Conservation (phyloP, 2,797 vertebrate species). For the Adelosebastes latens region DNA sequence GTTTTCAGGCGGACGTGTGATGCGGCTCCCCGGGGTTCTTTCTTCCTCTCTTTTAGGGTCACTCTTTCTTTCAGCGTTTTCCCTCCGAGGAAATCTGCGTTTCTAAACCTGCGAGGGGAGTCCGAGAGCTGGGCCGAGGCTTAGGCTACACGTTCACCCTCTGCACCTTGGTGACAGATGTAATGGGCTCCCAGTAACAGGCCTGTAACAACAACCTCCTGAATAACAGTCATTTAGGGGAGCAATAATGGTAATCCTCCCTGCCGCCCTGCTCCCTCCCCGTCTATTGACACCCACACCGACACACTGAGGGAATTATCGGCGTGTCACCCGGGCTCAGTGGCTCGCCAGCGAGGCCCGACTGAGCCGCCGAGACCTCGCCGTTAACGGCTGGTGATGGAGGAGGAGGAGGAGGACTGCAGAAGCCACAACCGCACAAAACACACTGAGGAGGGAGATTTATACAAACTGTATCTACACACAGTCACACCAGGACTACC, state of each 20-base stretch:
- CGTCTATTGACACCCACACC: slow-evolving; percentile 54
- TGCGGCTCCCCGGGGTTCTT: slow-evolving; percentile 23
- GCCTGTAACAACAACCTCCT: slow-evolving; percentile 44
- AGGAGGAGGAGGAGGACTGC: neutral
- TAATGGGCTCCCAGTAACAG: slow-evolving; percentile 45
- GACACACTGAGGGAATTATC: slow-evolving; percentile 69
- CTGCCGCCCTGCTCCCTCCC: slow-evolving; percentile 5
- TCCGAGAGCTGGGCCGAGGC: neutral
- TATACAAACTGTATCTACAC: neutral
- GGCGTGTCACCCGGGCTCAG: slow-evolving; percentile 51
- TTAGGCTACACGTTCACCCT: slow-evolving; percentile 30
- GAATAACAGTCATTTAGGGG: slow-evolving; percentile 67
- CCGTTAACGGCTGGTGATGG: neutral
- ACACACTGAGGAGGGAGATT: neutral
- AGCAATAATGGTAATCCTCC: slow-evolving; percentile 69
- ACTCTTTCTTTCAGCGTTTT: slow-evolving; percentile 23
- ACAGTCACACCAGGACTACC: neutral
- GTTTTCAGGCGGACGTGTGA: neutral
- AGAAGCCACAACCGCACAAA: neutral
- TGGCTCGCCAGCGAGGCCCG: slow-evolving; percentile 11
- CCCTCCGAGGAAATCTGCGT: slow-evolving; percentile 17
- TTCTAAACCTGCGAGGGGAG: slow-evolving; percentile 32
- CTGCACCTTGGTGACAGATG: slow-evolving; percentile 61
- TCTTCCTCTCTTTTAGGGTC: slow-evolving; percentile 6
- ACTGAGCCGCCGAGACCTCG: neutral